These are phyloP conservation scores for Egretta garzetta DNA, from an alignment of 2,113 vertebrate genomes.

Conservation along the genomic window DNA sequence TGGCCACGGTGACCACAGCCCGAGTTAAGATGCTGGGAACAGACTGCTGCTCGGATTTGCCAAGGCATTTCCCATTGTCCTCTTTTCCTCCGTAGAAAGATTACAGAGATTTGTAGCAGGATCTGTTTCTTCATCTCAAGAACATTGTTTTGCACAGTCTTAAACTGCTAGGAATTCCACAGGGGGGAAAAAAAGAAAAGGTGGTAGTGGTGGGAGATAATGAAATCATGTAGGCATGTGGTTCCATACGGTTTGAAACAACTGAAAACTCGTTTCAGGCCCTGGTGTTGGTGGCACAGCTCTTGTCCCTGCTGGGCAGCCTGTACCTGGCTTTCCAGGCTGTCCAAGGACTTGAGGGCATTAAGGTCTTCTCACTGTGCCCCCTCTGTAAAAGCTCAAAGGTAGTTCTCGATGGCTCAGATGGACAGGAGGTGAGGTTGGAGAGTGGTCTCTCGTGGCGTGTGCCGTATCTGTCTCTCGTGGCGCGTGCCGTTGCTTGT, in stretches of 20 bases:
- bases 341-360: not conserved
- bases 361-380: not conserved
- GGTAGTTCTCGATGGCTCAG: not conserved
- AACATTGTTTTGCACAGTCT: not conserved
- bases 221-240: not conserved
- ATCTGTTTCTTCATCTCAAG: not conserved
- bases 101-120: not conserved
- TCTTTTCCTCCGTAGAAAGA: not conserved
- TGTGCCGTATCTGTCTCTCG: too few relatives aligned
- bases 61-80: not conserved
- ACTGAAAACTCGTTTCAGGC: not conserved
- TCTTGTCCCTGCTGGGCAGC: accelerated
- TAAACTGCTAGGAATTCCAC: not conserved
- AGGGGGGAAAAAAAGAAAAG: too few relatives aligned
- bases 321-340: not conserved
- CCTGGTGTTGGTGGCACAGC: not conserved
- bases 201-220: too few relatives aligned
- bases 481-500: accelerated
- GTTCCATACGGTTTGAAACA: not conserved
- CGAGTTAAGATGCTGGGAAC: not conserved
- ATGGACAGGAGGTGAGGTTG: not conserved
- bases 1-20: too few relatives aligned
- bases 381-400: not conserved
- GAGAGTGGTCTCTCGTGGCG: not conserved
- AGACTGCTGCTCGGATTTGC: not conserved